Evolutionary conservation across 2,797 vertebrate species (phyloP), one percentile per base, ranked within the genome.

Genomic region (Tiaroga cobitis): DNA sequence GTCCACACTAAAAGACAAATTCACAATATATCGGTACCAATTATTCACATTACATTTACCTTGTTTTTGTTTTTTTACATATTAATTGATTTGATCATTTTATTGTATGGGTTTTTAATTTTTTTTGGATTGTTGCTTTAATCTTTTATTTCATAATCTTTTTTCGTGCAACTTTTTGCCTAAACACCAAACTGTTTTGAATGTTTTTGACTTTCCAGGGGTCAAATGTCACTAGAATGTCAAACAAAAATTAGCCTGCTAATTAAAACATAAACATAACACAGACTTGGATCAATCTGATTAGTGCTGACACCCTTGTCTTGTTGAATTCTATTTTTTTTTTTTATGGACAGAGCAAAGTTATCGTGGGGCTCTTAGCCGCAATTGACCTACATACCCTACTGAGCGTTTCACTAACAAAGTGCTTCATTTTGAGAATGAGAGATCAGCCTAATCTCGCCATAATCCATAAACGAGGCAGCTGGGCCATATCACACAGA

Each of bases 391-490:
- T 85, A 86, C 65, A 83, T 85, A 82, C 82, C 74, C 49, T 21
- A 34, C 70, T 49, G 19, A 61, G 69, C 16, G 5, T 77, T 85
- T 85, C 73, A 69, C 54, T 82, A 18, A 69, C 84, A 34, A 73
- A 80, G 43, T 90, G 86, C 73, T 89, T 78, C 73, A 84, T 90
- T 85, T 85, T 86, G 82, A 83, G 86, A 89, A 93, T 93, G 87
- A 92, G 90, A 91, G 88, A 88, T 85, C 56, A 61, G 86, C 88
- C 74, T 92, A 92, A 93, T 95, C 92, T 88, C 59, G 81, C 80
- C 82, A 72, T 93, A 91, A 94, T 94, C 92, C 87, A 87, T 82
- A 91, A 90, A 91, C 82, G 85, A 84, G 88, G 74, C 90, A 88
- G 89, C 91, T 92, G 91, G 75, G 84, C 76, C 26, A 34, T 59